Evolutionary conservation across 2,113 vertebrate species (phyloP).

Genomic region (Melierax canorus): DNA sequence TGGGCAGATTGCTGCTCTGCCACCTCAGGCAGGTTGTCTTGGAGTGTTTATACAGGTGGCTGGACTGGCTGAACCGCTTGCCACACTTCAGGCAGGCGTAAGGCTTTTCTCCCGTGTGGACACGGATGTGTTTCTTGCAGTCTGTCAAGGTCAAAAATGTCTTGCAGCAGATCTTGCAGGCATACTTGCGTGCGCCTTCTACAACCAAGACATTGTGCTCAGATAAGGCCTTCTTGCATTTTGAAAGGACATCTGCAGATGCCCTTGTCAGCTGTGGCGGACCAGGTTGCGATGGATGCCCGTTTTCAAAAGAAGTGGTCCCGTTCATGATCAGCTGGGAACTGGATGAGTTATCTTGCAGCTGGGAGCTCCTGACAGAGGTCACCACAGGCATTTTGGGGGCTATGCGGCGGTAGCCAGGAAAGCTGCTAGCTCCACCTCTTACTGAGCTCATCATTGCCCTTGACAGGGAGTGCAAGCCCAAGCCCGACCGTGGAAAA

Average conservation of each 20-base stretch:
- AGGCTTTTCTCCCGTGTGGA: conserved; percentile 95
- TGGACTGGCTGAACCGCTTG: conserved; percentile 96
- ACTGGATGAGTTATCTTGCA: conserved; percentile 77
- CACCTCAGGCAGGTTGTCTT: conserved; percentile 97
- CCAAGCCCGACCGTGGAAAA: conserved; percentile 86
- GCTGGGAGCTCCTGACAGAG: conserved; percentile 77
- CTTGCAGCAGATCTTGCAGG: conserved; percentile 98
- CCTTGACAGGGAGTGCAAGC: conserved; percentile 84
- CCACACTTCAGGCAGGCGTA: conserved; percentile 97
- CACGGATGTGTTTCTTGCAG: conserved; percentile 98
- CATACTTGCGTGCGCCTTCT: conserved; percentile 94
- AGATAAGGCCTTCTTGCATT: conserved; percentile 96
- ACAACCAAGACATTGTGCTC: conserved; percentile 98
- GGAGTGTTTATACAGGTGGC: conserved; percentile 96
- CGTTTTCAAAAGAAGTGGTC: conserved; percentile 63
- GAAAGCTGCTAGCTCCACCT: conserved; percentile 79
- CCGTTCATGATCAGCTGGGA: conserved; percentile 85
- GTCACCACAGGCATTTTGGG: conserved; percentile 87
- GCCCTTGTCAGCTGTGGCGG: conserved; percentile 91
- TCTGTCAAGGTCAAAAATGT: conserved; percentile 95
- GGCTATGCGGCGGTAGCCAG: conserved; percentile 90
- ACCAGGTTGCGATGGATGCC: conserved; percentile 74
- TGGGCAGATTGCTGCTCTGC: conserved; percentile 93
- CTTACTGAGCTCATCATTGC: conserved; percentile 77
- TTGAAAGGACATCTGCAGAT: conserved; percentile 93